Conservation (phyloP, 1,140 invertebrate genomes). For the Ostrea denselamellosa region DNA sequence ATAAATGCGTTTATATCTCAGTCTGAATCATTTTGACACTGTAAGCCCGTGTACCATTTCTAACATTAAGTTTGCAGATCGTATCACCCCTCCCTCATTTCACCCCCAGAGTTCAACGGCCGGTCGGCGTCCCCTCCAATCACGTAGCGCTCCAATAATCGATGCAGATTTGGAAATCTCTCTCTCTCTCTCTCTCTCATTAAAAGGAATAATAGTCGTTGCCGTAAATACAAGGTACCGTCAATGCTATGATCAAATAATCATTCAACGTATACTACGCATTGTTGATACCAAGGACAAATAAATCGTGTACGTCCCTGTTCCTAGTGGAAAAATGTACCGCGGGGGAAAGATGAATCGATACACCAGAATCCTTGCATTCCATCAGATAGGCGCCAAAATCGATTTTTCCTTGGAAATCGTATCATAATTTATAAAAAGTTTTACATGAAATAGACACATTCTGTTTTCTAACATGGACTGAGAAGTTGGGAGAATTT, state of each 20-base stretch:
- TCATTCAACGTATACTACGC: background rate
- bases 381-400: constrained; percentile 29
- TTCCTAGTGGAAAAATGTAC: background rate
- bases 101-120: constrained; percentile 14
- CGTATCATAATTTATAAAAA: background rate
- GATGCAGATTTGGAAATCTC: background rate
- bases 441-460: constrained; percentile 9
- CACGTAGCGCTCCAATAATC: background rate
- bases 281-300: background rate
- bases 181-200: background rate
- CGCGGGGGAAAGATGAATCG: background rate
- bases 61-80: background rate
- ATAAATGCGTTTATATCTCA: too few species aligned
- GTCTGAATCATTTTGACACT: background rate
- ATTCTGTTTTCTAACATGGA: background rate
- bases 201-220: background rate
- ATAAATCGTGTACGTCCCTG: background rate
- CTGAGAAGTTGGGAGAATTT: background rate
- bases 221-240: background rate
- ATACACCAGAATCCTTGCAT: constrained; percentile 26
- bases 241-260: background rate
- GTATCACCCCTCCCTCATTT: constrained; percentile 18
- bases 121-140: background rate
- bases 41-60: background rate
- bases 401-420: constrained; percentile 3